Evolutionary conservation across 2,888 invertebrate genomes (phyloP), one percentile per base, ranked within the genome.

Genomic region (Notodonta ziczac): DNA sequence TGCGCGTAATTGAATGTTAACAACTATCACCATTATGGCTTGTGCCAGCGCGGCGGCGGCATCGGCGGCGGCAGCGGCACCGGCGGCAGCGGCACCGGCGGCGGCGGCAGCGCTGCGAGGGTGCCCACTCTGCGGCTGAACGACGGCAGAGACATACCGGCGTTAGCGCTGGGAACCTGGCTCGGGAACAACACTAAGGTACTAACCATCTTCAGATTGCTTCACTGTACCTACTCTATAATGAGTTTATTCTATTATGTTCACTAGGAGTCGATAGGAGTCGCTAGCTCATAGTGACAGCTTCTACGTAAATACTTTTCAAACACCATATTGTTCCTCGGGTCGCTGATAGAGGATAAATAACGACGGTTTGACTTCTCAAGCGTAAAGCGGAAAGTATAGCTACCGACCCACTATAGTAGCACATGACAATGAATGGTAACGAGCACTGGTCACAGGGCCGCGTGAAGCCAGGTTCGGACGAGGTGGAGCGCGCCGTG

Each of bases 151-250:
- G 83, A 93, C 55, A 95, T 96, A 73, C 96, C 96, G 0, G 81
- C 93, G 1, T 67, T 96, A 8, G 96, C 96, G 0, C 81, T 96
- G 0, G 96, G 96, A 3, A 96, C 96, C 0, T 96, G 89, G 88
- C 86, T 95, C 67, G 91, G 90, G 0, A 78, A 82, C 32, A 80
- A 66, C 35, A 71, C 82, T 1, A 63, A 78, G 79, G 88, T 88
- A 78, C 12, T 39, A 54, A 46, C 39, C 42, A 32, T n/a, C 46
- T 6, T 4, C 5, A 44, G 4, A 9, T 10, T 13, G 6, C 10
- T 5, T 44, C 8, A 4, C 44, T 44, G 12, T 13, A 44, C 9
- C 44, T 44, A 10, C 8, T 13, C 44, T 13, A 9, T 5, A 5
- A 13, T 10, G 12, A 13, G 10, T 13, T 13, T 9, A 44, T 13